These are phyloP conservation scores for Lasioglossum baleicum DNA, from an alignment of 1,140 invertebrate genomes.

Conservation along the genomic window DNA sequence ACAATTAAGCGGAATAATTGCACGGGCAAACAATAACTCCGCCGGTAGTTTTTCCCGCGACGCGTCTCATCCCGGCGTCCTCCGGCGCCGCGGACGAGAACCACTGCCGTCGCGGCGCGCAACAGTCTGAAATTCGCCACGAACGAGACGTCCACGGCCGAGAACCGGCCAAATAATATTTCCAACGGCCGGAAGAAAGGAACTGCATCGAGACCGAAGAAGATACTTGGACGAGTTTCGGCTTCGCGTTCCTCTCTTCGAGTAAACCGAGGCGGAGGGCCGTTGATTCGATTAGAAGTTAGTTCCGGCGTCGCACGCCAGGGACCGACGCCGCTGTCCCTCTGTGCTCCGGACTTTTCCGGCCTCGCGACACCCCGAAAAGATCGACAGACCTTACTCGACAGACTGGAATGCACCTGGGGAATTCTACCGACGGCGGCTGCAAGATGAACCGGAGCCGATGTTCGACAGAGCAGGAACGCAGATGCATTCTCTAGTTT, in stretches of 20 bases:
- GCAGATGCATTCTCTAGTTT: too few relatives aligned
- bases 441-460: too few relatives aligned
- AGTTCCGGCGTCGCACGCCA: conserved; percentile 58
- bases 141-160: not conserved
- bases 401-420: conserved; percentile 26
- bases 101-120: too few relatives aligned
- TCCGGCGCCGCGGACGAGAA: too few relatives aligned
- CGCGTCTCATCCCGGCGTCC: too few relatives aligned
- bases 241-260: conserved; percentile 28
- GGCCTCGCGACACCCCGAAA: conserved; percentile 12
- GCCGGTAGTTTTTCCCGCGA: too few relatives aligned
- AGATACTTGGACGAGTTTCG: conserved; percentile 56
- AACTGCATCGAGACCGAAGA: conserved; percentile 6
- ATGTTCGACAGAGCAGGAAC: too few relatives aligned
- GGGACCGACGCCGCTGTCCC: conserved; percentile 51
- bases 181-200: conserved; percentile 1
- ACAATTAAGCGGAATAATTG: too few relatives aligned
- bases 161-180: conserved; percentile 53
- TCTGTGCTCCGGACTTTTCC: conserved; percentile 43
- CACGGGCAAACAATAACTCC: too few relatives aligned
- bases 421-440: conserved; percentile 45
- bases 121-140: not conserved
- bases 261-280: conserved; percentile 58
- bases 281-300: conserved; percentile 69
- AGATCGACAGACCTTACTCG: too few relatives aligned